Base-by-base conservation (phyloP, 2,113 vertebrate genomes). In the Vanacampus margaritifer region DNA sequence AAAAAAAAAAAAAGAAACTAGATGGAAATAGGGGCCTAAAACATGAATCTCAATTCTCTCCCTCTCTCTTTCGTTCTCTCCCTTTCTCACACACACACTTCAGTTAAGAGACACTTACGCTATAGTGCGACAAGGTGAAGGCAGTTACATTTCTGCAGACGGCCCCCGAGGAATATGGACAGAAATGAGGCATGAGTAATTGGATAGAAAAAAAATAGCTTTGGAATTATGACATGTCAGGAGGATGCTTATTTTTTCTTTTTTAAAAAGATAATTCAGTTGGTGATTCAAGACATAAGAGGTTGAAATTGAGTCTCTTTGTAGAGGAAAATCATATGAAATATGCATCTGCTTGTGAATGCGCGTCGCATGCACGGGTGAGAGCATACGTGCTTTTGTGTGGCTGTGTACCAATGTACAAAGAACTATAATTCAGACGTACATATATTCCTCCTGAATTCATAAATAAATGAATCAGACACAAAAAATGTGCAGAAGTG, bases 381-480 rank as follows among this genome's bases (percentile, higher is more conserved):
- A 50, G 28, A 35, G 41, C 64, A 17, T 36, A 10, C 48, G 61
- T 51, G 12, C 32, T 9, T 63, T 35, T 39, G 10, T 58, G 14
- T 5, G 24, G 45, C 17, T 19, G 45, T 8, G 21, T 48, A 39
- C 23, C 28, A 6, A 13, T 63, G 66, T 46, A 46, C 28, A 59
- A 74, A 46, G 65, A 73, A 43, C 51, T 60, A 4, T 61, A 36
- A 73, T 75, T 56, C 54, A 3, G 39, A 73, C 68, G 63, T 69
- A 14, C n/a, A n/a, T 57, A 16, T 62, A 62, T 62, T 62, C 10
- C 53, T 24, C 70, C 26, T 66, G 46, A 23, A 60, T 43, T 35
- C 61, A 58, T 43, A 43, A 59, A 66, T 37, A 74, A 35, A 37
- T n/a, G 26, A 57, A 19, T 26, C 1, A 11, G 4, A 67, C n/a